Conservation (phyloP, 2,888 invertebrate genomes). For the Hyles lineata region DNA sequence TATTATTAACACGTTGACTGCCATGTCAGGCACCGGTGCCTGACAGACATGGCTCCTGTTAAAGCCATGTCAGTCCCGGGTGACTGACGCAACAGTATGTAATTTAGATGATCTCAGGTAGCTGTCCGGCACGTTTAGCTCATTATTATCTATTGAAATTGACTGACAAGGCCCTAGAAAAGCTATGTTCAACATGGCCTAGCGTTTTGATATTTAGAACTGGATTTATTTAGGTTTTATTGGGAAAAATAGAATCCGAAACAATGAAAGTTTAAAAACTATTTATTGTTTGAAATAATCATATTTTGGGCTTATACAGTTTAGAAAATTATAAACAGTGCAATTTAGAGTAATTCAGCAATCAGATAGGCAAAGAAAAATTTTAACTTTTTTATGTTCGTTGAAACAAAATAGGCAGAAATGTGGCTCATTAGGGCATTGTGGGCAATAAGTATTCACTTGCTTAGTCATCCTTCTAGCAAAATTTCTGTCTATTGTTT, state of each 20-base stretch:
- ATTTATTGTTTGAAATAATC: constrained; percentile 26
- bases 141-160: constrained; percentile 36
- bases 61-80: constrained; percentile 37
- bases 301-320: constrained; percentile 31
- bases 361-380: constrained; percentile 4
- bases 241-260: too few relatives aligned
- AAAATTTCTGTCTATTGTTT: constrained; percentile 32
- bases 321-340: constrained; percentile 16
- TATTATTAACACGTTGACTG: not conserved
- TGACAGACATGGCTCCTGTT: constrained; percentile 37
- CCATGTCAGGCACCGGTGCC: constrained; percentile 34
- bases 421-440: constrained; percentile 41
- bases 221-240: too few relatives aligned
- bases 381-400: constrained; percentile 32
- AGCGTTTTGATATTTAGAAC: too few relatives aligned
- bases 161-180: constrained; percentile 37
- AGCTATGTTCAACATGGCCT: constrained; percentile 31
- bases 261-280: constrained; percentile 25
- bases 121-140: constrained; percentile 36
- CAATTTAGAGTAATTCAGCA: not conserved
- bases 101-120: constrained; percentile 32
- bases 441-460: constrained; percentile 40
- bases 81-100: constrained; percentile 37
- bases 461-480: constrained; percentile 40
- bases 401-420: constrained; percentile 42